Evolutionary conservation across 2,888 invertebrate species (phyloP), one percentile per base, ranked within the genome.

Genomic region (Catocala sponsa): DNA sequence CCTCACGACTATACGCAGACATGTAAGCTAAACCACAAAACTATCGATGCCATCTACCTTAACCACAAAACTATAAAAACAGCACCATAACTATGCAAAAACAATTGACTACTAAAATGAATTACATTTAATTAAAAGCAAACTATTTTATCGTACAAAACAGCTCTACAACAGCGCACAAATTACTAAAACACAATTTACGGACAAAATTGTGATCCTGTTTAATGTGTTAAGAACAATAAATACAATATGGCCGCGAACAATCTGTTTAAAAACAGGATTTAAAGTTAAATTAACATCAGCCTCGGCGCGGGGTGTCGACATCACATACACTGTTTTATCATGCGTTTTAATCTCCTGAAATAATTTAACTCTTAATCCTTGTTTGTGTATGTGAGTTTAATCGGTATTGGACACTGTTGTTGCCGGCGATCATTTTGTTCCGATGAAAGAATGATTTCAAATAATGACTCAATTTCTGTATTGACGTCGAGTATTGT

Each of bases 301-400:
- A 82, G 62, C 77, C 2, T 25, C 25, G 25, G 25, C 25, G 25
- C 74, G 78, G 66, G 76, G 82, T 80, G 84, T 79, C 79, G 80
- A 82, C 84, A 82, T 60, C 76, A 74, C 76, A 64, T 70, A 75
- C 68, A 68, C 65, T 78, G 79, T 83, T 86, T 84, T 88, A 87
- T 87, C 89, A 83, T 87, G 85, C 78, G 85, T 84, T 88, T 86
- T 86, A 89, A 90, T 89, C 90, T 86, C 84, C 81, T 84, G 80
- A 89, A 89, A 90, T 90, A 88, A 90, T 88, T 89, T 90, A 88
- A 90, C 81, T 90, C 89, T 87, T 88, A 90, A 91, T 85, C 90
- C 89, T 62, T 81, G 82, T 86, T 84, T 81, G 82, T 66, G 73
- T 69, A 65, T 72, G 63, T 72, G 70, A 72, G 65, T 68, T 69